Conservation (phyloP, 2,113 vertebrate genomes). For the Hassar affinis region DNA sequence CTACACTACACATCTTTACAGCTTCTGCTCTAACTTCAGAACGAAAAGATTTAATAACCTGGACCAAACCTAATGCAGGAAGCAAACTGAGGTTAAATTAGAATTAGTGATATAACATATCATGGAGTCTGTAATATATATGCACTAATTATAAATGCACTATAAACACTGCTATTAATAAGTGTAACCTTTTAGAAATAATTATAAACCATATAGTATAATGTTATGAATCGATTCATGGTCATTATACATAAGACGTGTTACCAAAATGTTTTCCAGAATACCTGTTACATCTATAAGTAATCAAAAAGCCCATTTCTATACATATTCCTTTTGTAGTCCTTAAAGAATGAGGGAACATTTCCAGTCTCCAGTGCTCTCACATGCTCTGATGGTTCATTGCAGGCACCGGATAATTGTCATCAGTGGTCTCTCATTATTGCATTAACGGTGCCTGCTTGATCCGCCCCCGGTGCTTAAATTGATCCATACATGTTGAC, state of each 20-base stretch:
- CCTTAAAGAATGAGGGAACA: neutral
- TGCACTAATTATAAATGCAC: neutral
- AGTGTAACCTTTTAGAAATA: neutral
- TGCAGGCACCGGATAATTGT: constrained; percentile 25
- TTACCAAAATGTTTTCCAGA: neutral
- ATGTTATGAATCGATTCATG: neutral
- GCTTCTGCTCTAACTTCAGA: neutral
- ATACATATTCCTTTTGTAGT: neutral
- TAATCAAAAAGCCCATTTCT: neutral
- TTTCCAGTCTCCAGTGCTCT: neutral
- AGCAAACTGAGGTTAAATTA: neutral
- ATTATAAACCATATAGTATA: neutral
- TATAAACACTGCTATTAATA: neutral
- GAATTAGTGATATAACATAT: neutral
- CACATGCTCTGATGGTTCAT: neutral
- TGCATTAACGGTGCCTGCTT: constrained; percentile 33
- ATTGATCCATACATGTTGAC: constrained; percentile 65
- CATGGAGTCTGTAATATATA: too few species aligned
- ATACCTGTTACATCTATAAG: neutral
- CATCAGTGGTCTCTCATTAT: neutral
- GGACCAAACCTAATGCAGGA: neutral
- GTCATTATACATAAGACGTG: neutral
- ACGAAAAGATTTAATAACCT: too few species aligned
- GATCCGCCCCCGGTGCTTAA: constrained; percentile 56
- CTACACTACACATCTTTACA: neutral